phyloP scores from a whole-genome alignment of 2,797 vertebrate species.

The Mormyrus hasselquistii region DNA sequence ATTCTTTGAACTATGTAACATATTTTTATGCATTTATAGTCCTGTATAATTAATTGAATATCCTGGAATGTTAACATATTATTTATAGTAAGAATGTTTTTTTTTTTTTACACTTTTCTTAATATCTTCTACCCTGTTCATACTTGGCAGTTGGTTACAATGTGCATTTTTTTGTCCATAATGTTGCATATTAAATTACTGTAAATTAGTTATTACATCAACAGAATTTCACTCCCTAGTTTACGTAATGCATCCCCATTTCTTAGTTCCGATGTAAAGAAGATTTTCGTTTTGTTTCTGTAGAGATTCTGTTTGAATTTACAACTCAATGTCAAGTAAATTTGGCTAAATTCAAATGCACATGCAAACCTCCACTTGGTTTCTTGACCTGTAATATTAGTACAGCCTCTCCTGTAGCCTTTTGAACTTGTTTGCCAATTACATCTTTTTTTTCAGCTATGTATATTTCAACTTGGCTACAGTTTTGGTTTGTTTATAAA shows the following conservation, averaged over 20 bases:
- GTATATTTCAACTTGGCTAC: not conserved
- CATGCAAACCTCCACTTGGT: not conserved
- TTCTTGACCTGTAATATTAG: not conserved
- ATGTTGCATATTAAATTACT: not conserved
- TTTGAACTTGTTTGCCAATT: not conserved
- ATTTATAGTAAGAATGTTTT: not conserved
- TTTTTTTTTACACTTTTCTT: not conserved
- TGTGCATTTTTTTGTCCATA: not conserved
- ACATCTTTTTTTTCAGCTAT: not conserved
- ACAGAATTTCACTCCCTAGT: not conserved
- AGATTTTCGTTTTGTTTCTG: not conserved
- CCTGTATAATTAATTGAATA: not conserved
- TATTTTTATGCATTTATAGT: not conserved
- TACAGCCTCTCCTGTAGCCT: not conserved
- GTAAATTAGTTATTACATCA: not conserved
- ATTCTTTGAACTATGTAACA: not conserved
- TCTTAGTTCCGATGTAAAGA: not conserved
- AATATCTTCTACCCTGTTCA: not conserved
- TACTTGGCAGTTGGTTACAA: not conserved
- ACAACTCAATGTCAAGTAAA: not conserved
- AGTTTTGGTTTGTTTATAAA: not conserved
- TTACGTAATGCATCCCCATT: not conserved
- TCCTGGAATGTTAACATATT: not conserved
- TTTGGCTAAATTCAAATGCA: slow-evolving; percentile 2
- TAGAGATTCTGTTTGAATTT: not conserved